Evolutionary conservation across 2,113 vertebrate genomes (phyloP).

Genomic region (Rhadina sibilatrix): DNA sequence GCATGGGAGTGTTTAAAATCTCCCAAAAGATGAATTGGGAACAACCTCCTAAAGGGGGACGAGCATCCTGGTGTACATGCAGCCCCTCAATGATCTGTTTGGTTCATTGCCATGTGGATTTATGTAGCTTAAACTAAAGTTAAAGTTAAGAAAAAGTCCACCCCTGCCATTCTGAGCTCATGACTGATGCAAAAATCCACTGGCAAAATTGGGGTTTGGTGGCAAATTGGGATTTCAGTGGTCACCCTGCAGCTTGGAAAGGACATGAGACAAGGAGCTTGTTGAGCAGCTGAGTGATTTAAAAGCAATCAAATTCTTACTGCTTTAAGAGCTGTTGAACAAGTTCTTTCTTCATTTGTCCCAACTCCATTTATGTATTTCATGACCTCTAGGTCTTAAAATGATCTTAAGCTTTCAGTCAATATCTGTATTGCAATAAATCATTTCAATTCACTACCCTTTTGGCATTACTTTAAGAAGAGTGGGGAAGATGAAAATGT

Average conservation of each 20-base stretch:
- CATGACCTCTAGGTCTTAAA: neutral
- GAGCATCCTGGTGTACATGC: neutral
- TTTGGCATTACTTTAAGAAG: neutral
- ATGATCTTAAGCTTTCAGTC: neutral
- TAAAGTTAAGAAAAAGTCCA: neutral
- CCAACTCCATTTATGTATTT: neutral
- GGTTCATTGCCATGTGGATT: neutral
- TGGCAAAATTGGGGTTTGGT: neutral
- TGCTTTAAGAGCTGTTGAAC: conserved; percentile 14
- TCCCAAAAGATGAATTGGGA: neutral
- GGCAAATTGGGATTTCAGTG: neutral
- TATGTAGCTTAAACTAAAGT: neutral
- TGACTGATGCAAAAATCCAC: neutral
- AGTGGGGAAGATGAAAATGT: neutral
- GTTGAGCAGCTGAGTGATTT: conserved; percentile 16
- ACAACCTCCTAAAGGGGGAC: neutral
- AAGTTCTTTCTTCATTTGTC: neutral
- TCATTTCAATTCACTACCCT: neutral
- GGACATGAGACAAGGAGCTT: neutral
- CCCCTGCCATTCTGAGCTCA: neutral
- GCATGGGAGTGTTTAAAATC: neutral
- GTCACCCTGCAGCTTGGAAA: neutral
- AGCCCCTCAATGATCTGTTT: neutral
- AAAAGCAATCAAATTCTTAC: conserved; percentile 17
- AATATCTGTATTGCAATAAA: neutral